Conservation (phyloP, 2,888 invertebrate species). For the Coleophora flavipennella region DNA sequence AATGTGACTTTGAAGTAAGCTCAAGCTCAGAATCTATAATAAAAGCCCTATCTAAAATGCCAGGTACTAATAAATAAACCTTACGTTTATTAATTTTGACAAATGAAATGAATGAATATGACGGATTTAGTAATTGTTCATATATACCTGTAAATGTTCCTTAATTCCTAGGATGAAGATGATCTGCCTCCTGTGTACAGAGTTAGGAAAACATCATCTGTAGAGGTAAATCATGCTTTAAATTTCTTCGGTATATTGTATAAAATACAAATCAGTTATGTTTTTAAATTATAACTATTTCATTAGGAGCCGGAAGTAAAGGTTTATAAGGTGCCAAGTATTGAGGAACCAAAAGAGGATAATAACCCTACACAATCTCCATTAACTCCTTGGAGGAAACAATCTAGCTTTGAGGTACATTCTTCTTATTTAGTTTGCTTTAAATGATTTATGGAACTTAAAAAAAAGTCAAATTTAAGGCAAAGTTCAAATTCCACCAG, state of each 20-base stretch:
- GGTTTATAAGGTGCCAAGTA: slow-evolving; percentile 11
- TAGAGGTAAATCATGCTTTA: slow-evolving; percentile 1
- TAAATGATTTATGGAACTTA: not conserved
- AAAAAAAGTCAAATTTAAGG: not conserved
- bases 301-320: slow-evolving; percentile 16
- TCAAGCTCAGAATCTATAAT: no score
- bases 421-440: no score
- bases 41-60: no score
- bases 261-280: not conserved
- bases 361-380: slow-evolving; percentile 12
- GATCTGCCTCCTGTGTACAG: slow-evolving; percentile 3
- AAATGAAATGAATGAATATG: no score
- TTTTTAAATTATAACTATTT: not conserved
- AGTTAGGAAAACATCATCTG: not conserved
- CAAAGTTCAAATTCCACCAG: slow-evolving; percentile 22
- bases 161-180: slow-evolving; percentile 5
- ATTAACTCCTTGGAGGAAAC: slow-evolving; percentile 10
- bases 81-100: no score
- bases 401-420: slow-evolving; percentile 5
- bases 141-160: not conserved
- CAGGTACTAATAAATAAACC: no score
- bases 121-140: not conserved
- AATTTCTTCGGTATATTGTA: not conserved
- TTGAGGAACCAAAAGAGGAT: slow-evolving; percentile 5
- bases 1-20: no score